Percentiles rank a stretch among this genome's conserved stretches.
phyloP scores from a whole-genome alignment of 1,140 invertebrate genomes.

The Ganaspis sp. region DNA sequence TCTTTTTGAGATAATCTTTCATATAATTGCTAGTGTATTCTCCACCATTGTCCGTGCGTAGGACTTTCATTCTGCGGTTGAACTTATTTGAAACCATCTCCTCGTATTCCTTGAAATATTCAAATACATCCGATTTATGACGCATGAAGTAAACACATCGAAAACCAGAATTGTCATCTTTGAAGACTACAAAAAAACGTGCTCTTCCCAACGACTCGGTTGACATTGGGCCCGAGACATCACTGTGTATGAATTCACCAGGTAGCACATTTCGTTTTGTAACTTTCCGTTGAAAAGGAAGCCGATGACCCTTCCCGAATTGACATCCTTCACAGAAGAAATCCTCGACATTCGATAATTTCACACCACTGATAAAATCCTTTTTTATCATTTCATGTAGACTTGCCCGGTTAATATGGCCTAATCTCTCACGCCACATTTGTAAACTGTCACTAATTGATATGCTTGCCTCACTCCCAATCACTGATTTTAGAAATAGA shows the following conservation, averaged over 20 bases:
- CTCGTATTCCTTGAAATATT: constrained; percentile 31
- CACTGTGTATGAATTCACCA: constrained; percentile 39
- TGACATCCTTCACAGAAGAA: constrained; percentile 65
- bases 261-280: background rate
- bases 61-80: constrained; percentile 28
- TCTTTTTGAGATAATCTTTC: constrained; percentile 23
- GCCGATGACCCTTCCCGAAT: constrained; percentile 50
- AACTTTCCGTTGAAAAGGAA: constrained; percentile 9
- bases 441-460: background rate
- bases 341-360: constrained; percentile 26
- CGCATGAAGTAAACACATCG: constrained; percentile 35
- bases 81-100: constrained; percentile 36
- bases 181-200: constrained; percentile 30
- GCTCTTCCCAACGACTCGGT: constrained; percentile 26
- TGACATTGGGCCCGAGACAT: constrained; percentile 30
- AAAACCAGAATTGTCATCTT: constrained; percentile 29
- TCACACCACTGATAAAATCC: constrained; percentile 7
- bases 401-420: constrained; percentile 27
- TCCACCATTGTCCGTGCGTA: constrained; percentile 35
- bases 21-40: constrained; percentile 36
- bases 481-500: constrained; percentile 37
- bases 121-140: constrained; percentile 37
- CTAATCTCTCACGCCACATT: constrained; percentile 40
- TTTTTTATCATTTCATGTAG: constrained; percentile 32
- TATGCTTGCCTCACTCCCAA: background rate